Percentiles rank a stretch among this genome's conserved stretches.
Conservation (phyloP, 2,113 vertebrate genomes). For the Myotis yumanensis region DNA sequence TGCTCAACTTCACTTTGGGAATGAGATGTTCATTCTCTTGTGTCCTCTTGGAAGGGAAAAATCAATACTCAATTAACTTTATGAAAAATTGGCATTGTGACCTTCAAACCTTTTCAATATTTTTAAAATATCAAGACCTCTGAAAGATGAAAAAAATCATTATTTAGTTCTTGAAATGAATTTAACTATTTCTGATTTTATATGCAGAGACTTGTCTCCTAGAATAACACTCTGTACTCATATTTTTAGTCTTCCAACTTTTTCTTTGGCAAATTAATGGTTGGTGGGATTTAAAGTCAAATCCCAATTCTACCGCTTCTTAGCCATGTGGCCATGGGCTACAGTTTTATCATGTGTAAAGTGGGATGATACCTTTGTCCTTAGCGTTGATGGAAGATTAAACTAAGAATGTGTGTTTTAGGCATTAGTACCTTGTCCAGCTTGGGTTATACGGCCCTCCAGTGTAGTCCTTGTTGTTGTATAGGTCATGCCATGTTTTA, state of each 20-base stretch:
- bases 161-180: not conserved
- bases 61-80: not conserved
- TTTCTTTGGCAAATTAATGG: not conserved
- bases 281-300: not conserved
- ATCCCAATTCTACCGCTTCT: not conserved
- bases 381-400: not conserved
- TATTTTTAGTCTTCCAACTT: not conserved
- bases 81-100: not conserved
- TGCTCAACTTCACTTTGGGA: not conserved
- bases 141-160: not conserved
- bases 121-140: not conserved
- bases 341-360: not conserved
- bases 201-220: not conserved
- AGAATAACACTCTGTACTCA: not conserved
- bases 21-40: not conserved
- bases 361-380: not conserved
- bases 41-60: not conserved
- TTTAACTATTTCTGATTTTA: slow-evolving; percentile 10
- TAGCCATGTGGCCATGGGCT: not conserved
- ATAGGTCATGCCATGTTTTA: not conserved
- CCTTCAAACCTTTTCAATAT: not conserved
- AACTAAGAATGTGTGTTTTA: not conserved
- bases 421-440: not conserved
- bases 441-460: not conserved
- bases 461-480: not conserved